Evolutionary conservation across 2,888 invertebrate species (phyloP).

Genomic region (Byasa hedistus): DNA sequence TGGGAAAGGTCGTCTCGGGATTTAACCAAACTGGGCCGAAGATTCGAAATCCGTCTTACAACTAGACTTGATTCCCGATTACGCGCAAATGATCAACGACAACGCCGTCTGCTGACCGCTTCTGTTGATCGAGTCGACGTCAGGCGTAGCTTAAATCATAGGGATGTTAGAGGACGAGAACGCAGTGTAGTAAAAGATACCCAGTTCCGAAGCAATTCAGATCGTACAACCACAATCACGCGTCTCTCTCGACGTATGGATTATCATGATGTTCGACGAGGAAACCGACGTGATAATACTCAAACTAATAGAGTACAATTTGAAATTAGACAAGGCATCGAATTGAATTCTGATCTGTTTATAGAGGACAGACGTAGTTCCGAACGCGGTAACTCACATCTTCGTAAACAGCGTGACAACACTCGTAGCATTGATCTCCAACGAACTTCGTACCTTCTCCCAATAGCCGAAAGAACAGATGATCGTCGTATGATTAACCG

Average conservation of each 20-base stretch:
- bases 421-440: not conserved
- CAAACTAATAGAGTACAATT: no score
- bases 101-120: not conserved
- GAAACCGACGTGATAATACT: no score
- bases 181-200: not conserved
- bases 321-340: no score
- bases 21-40: not conserved
- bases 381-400: not conserved
- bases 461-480: constrained; percentile 2
- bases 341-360: not conserved
- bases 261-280: no score
- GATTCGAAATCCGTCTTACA: constrained; percentile 2
- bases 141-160: not conserved
- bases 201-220: not conserved
- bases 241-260: not conserved
- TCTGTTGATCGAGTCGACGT: not conserved
- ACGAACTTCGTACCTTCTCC: not conserved
- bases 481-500: not conserved
- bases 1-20: not conserved
- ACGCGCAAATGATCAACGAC: not conserved
- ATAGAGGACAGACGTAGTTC: no score
- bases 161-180: no score
- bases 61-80: not conserved
- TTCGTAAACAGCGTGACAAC: not conserved
- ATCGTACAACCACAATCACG: no score